Evolutionary conservation across 2,113 vertebrate genomes (phyloP), one percentile per base, ranked within the genome.

Genomic region (Cinclus cinclus): DNA sequence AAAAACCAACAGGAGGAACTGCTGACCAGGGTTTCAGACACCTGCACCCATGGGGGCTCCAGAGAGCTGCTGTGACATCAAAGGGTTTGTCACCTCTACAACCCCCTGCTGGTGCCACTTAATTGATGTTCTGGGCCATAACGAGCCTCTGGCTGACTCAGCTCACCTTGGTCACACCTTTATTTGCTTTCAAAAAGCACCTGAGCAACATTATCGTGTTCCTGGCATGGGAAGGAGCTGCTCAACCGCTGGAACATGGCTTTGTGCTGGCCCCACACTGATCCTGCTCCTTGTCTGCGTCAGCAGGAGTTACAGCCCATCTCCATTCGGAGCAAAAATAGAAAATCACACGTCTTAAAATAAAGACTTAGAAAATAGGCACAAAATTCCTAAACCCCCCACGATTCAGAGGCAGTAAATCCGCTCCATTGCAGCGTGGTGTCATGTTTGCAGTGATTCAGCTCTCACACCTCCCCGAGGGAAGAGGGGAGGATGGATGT

Each of bases 131-230:
- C 52, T 24, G 44, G 30, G 86, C 15, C 25, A 9, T 16, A 7
- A 69, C 0, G 44, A 82, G 53, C 49, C 62, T 92, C 62, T 55
- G 41, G 70, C 77, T 92, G 89, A 31, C 63, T 94, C 92, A 31
- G 2, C 68, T 94, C 64, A 23, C 50, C 49, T 79, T 10, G 39
- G 16, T 6, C 11, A 21, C 23, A 5, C 28, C 31, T 84, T 64
- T 33, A 1, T 64, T 60, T 33, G 22, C 19, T 58, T 42, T 60
- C 37, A 5, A 33, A 13, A 79, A 30, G 53, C n/a, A 21, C 28
- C 33, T 44, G 83, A 87, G 70, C 86, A 27, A 0, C 5, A 2
- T 1, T 35, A 0, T 4, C 0, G 3, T 2, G 31, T 10, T 58
- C 7, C 2, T 41, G 71, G 42, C 71, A 4, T 0, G 0, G 62